phyloP scores from a whole-genome alignment of 2,797 vertebrate genomes.

The Chiroxiphia lanceolata region DNA sequence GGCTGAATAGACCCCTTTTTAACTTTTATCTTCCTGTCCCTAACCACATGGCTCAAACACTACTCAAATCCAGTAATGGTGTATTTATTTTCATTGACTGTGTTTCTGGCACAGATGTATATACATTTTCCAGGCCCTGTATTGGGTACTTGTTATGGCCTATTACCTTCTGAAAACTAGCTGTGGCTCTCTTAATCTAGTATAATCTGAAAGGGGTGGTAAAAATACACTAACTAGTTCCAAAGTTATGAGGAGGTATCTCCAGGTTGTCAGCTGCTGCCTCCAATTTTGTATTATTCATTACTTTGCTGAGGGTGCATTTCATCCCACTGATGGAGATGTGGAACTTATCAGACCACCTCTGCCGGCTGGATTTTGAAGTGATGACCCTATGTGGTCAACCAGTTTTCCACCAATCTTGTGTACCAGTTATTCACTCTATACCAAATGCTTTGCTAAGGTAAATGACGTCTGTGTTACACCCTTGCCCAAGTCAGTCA shows the following conservation, averaged over 20 bases:
- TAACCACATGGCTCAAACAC: background rate
- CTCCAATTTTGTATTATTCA: background rate
- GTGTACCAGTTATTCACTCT: background rate
- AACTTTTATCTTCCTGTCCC: background rate
- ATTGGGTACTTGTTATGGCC: background rate
- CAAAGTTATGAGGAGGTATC: background rate
- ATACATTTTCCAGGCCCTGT: background rate
- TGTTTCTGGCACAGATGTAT: background rate
- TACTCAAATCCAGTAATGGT: background rate
- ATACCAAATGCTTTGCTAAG: background rate
- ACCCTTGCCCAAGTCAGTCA: background rate
- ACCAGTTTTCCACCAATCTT: background rate
- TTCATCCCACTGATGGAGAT: background rate
- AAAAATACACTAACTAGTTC: background rate
- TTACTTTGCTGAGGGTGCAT: background rate
- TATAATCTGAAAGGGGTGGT: background rate
- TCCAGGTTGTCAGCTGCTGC: background rate
- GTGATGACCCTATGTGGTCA: background rate
- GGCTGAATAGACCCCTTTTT: background rate
- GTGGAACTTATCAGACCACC: background rate
- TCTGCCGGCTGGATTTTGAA: background rate
- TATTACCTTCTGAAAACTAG: background rate
- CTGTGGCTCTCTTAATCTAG: background rate
- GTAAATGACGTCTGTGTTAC: background rate
- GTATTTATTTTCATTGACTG: background rate